Conservation (phyloP, 2,113 vertebrate species). For the Brevimyrus niger region DNA sequence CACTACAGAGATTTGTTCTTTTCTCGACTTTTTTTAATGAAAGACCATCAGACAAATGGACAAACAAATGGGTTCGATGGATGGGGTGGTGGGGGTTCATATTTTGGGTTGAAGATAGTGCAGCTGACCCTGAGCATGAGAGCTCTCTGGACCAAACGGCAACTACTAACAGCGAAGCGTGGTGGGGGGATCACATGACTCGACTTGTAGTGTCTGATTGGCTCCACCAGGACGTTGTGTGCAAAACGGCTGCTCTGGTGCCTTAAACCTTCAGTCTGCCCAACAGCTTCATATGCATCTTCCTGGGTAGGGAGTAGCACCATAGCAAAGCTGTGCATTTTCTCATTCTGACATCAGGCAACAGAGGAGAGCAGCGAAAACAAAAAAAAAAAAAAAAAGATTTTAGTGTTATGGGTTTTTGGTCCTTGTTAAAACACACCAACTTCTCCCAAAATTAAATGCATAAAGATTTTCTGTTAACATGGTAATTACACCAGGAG, state of each 20-base stretch:
- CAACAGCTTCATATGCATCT: constrained; percentile 28
- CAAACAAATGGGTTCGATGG: background rate
- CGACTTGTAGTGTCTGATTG: background rate
- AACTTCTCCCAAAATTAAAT: background rate
- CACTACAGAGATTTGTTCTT: constrained; percentile 6
- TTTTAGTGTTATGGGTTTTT: constrained; percentile 23
- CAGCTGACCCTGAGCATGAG: constrained; percentile 11
- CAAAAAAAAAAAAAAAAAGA: background rate
- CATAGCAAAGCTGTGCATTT: background rate
- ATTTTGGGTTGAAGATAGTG: background rate
- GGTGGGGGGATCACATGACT: background rate
- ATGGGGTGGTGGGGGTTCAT: background rate
- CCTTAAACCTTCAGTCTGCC: constrained; percentile 72
- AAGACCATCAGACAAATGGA: constrained; percentile 21
- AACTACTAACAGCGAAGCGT: background rate
- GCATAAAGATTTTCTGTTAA: background rate
- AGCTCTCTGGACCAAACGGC: background rate
- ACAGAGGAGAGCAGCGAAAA: background rate
- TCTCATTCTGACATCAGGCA: background rate
- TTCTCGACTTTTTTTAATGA: constrained; percentile 13
- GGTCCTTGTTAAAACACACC: constrained; percentile 2
- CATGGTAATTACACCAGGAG: background rate
- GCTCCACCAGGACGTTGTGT: constrained; percentile 25
- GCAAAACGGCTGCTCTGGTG: constrained; percentile 49
- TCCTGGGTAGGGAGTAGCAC: background rate